Base-by-base conservation (phyloP, 2,113 vertebrate genomes). In the Anseranas semipalmata region DNA sequence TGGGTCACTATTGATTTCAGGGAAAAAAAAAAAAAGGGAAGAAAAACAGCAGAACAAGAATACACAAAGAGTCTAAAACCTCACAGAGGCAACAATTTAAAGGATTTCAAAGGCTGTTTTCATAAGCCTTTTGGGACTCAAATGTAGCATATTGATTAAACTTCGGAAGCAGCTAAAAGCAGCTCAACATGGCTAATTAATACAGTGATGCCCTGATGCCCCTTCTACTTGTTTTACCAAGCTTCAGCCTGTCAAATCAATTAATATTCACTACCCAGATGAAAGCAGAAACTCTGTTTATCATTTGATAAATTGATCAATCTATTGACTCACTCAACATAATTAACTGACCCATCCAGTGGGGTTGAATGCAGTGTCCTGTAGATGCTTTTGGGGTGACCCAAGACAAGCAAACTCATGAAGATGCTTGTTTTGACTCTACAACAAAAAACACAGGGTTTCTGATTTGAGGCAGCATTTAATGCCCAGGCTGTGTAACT, bases 91-190 rank as follows among this genome's bases (percentile, higher is more conserved):
- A 96, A 88, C 96, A 97, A 90, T 95, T 93, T 95, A 95, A 87
- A 95, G 85, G 96, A 96, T 97, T 97, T 97, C 96, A 96, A 96
- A 97, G 92, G 84, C 95, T 96, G 93, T 95, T 97, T 96, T 94
- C 90, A 70, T 75, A 85, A 95, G 92, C 96, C 95, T 96, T 96
- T 96, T 85, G 96, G 95, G 96, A 96, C 89, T 96, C 87, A 80
- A 87, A 73, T 63, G 96, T 63, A 96, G 89, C 86, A 71, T 97
- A 97, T 97, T 97, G 97, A 97, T 97, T 97, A 97, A 96, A 96
- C 96, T 96, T 97, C 60, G 81, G 93, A 91, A 97, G 88, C 85
- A 87, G 96, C 96, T 96, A 88, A 96, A 95, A 95, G 96, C 93
- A 60, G 90, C 89, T 96, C 92, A 77, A 91, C 90, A 85, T 56